Evolutionary conservation across 2,888 invertebrate species (phyloP), one percentile per base, ranked within the genome.

Genomic region (Falcaria lacertinaria): DNA sequence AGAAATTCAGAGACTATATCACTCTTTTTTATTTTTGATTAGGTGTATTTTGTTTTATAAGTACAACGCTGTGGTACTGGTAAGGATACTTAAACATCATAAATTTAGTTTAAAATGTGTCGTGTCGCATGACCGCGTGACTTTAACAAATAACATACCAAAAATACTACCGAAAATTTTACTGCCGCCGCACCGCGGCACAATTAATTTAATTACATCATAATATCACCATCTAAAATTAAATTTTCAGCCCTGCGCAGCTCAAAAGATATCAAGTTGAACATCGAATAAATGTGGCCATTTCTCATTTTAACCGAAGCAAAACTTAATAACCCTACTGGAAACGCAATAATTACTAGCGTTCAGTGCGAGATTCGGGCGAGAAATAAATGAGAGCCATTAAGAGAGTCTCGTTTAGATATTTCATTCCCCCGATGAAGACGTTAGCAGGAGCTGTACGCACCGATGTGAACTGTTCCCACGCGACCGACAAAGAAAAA

Each of bases 291-390:
- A 88, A 85, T 85, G 84, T 66, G 70, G 68, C 77, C 74, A 85
- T 89, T 84, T 88, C 86, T 89, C 87, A 87, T 87, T 83, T 86
- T 74, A 82, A 80, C 80, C 80, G 79, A 73, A 82, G 80, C 84
- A 87, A 86, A 86, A 85, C 87, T 87, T 88, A 88, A 88, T 85
- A 86, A 86, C 85, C 80, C 76, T 76, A 82, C 80, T 82, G 77
- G 80, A 83, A 83, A 80, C 75, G 87, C 82, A 87, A 88, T 88
- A 87, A 88, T 87, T 87, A 87, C 85, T 65, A 73, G 65, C 74
- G 80, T 69, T 83, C 86, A 78, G 82, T 80, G 78, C 80, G 85
- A 87, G 87, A 86, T 87, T 87, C 80, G 72, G 76, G 75, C 69
- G 82, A 67, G 75, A 85, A 87, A 88, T 87, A 88, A 88, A 89